A percentile compares a stretch with the other conserved stretches of the same genome.
Evolutionary conservation across 2,888 invertebrate species (phyloP).

Genomic region (Sarcophaga carnaria): DNA sequence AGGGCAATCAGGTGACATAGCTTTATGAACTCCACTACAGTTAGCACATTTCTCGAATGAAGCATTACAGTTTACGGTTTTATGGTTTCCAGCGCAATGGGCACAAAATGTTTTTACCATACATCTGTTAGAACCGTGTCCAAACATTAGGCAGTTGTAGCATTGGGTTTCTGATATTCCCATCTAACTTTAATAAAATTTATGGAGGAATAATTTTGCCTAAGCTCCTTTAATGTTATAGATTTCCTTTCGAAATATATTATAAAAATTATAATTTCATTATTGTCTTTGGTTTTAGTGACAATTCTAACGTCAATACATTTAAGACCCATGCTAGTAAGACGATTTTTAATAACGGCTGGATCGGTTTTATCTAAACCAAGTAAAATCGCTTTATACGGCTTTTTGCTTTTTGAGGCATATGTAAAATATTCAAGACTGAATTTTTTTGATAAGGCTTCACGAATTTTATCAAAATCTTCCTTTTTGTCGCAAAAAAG

Average conservation of each 20-base stretch:
- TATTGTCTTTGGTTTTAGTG: background rate
- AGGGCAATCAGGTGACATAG: background rate
- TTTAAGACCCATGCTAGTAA: background rate
- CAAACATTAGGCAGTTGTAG: conserved; percentile 28
- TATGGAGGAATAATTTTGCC: conserved; percentile 7
- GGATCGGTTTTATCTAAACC: background rate
- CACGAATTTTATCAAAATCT: background rate
- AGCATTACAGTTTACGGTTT: background rate
- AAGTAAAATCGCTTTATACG: conserved; percentile 1
- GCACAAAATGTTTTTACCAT: conserved; percentile 27
- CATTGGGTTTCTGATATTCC: conserved; percentile 20
- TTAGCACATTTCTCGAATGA: background rate
- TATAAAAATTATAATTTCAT: conserved; percentile 8
- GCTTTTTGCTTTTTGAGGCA: background rate
- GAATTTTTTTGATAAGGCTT: background rate
- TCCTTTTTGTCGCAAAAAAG: background rate
- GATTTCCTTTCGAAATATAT: conserved; percentile 23
- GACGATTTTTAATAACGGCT: background rate
- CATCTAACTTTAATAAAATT: conserved; percentile 9
- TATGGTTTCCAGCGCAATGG: conserved; percentile 16
- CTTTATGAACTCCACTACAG: background rate
- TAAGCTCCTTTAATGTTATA: conserved; percentile 9
- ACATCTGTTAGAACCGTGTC: conserved; percentile 12
- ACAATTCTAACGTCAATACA: conserved; percentile 11
- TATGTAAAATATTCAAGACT: background rate